Base-by-base conservation (phyloP, 2,797 vertebrate species). In the Hyperoplus immaculatus region DNA sequence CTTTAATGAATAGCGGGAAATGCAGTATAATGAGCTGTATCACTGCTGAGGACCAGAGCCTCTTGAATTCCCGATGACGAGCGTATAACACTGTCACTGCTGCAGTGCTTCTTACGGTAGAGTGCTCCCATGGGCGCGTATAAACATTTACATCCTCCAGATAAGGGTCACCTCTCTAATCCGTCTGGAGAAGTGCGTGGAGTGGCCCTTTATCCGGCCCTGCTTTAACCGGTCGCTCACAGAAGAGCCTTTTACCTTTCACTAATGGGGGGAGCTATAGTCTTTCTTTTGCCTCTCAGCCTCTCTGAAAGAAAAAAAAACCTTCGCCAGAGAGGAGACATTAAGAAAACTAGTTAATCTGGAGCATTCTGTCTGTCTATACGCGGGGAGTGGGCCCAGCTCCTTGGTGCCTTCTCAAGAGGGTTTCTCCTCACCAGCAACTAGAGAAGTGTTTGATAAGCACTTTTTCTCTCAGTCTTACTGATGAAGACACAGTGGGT, bases 121-220 rank as follows among this genome's bases (percentile, higher is more conserved):
- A 91, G 85, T 65, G 78, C 82, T 84, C 85, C 53, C 64, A 83
- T 86, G 76, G 87, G 85, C 73, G 21, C 69, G 72, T 89, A 91
- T 87, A 92, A 94, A 94, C 94, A 93, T 95, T 93, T 90, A 93
- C 90, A 90, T 95, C 92, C 94, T 95, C 62, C 81, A 96, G 94
- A 95, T 93, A 85, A 94, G 93, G 93, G 92, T 93, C 87, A 90
- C 91, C 92, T 94, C 90, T 93, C 90, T 95, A 94, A 95, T 94
- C 92, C 93, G 86, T 83, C 85, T 93, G 85, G 90, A 91, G 92
- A 88, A 89, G 92, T 88, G 90, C 78, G 89, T 90, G 88, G 89
- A 94, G 92, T 91, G 93, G 92, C 82, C 90, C 85, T 93, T 93
- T 89, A 94, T 91, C 89, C 89, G 72, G 49, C 80, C 87, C 83